These are phyloP conservation scores for Melanostoma mellinum DNA, from an alignment of 2,888 invertebrate species.

Conservation along the genomic window DNA sequence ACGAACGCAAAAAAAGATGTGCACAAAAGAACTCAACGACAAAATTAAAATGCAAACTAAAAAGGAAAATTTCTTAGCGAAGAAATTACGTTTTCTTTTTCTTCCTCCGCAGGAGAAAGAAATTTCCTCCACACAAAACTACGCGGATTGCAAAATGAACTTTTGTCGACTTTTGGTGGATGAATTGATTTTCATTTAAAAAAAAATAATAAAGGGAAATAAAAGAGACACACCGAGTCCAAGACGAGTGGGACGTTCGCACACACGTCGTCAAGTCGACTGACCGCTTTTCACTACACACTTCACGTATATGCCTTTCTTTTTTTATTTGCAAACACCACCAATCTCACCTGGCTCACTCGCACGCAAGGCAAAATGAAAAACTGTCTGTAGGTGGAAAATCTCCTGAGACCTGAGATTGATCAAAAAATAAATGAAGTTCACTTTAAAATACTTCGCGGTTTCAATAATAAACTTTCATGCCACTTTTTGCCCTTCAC, in stretches of 20 bases:
- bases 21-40: slow-evolving; percentile 34
- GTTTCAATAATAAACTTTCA: background rate
- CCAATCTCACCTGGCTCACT: background rate
- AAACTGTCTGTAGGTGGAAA: background rate
- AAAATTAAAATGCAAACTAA: slow-evolving; percentile 56
- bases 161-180: slow-evolving; percentile 63
- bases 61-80: slow-evolving; percentile 39
- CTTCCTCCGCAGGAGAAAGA: slow-evolving; percentile 30
- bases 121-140: slow-evolving; percentile 54
- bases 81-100: slow-evolving; percentile 33
- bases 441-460: background rate
- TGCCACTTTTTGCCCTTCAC: too few species aligned
- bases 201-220: slow-evolving; percentile 57
- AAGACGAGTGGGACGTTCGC: slow-evolving; percentile 52
- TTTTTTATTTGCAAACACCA: slow-evolving; percentile 6
- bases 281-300: slow-evolving; percentile 29
- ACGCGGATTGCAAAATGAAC: slow-evolving; percentile 67
- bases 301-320: slow-evolving; percentile 37
- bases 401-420: too few species aligned
- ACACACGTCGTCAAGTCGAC: slow-evolving; percentile 37
- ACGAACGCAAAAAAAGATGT: slow-evolving; percentile 27
- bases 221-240: slow-evolving; percentile 53
- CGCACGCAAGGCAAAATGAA: background rate
- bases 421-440: too few species aligned
- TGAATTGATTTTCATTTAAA: slow-evolving; percentile 71